Evolutionary conservation across 2,888 invertebrate genomes (phyloP).

Genomic region (Dolomedes plantarius): DNA sequence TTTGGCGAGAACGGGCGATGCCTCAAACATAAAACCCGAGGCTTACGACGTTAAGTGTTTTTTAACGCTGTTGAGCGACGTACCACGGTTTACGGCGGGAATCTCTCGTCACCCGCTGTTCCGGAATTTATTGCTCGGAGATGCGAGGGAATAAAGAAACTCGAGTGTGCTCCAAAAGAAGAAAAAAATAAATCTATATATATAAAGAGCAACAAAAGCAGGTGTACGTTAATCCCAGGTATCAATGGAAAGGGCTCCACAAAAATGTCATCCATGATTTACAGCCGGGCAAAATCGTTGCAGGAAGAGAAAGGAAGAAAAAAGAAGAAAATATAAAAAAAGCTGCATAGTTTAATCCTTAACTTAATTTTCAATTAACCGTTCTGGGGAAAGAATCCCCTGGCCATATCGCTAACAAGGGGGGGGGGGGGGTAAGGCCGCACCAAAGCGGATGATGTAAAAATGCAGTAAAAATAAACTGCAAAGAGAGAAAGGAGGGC

Average conservation of each 20-base stretch:
- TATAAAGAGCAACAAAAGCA: conserved; percentile 2
- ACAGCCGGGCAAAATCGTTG: background rate
- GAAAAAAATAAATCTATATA: too few species aligned
- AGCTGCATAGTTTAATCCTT: conserved; percentile 1
- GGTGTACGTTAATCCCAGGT: background rate
- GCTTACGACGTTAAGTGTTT: conserved; percentile 1
- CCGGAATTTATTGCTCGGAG: background rate
- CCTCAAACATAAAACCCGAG: background rate
- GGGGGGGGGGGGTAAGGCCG: too few species aligned
- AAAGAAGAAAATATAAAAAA: too few species aligned
- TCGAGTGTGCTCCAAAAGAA: too few species aligned
- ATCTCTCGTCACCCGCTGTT: conserved; percentile 18
- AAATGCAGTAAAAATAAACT: conserved; percentile 34
- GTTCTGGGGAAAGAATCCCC: background rate
- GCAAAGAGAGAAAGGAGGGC: background rate
- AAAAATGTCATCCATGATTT: conserved; percentile 11
- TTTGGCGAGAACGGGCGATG: background rate
- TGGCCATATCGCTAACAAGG: background rate
- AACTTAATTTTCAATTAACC: conserved; percentile 65
- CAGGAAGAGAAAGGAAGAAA: background rate
- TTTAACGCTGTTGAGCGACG: background rate
- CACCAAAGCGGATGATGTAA: conserved; percentile 1
- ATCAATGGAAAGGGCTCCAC: background rate
- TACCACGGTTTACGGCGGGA: conserved; percentile 9
- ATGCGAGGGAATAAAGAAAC: background rate